phyloP scores from a whole-genome alignment of 2,113 vertebrate species.

The Theropithecus gelada region DNA sequence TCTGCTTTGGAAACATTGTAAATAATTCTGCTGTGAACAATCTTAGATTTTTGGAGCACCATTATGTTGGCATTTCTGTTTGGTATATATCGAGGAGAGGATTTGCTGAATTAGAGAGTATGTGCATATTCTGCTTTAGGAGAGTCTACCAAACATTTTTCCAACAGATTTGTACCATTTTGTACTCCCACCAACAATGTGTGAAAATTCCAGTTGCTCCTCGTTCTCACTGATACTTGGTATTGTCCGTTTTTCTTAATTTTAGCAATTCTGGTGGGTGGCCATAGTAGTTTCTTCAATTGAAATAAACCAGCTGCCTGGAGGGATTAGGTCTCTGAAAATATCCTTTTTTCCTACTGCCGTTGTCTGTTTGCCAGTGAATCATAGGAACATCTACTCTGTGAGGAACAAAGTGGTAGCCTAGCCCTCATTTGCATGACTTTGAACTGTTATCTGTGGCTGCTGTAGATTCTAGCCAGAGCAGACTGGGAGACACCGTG shows the following conservation, averaged over 20 bases:
- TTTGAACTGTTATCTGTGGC: constrained; percentile 79
- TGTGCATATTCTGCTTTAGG: not conserved
- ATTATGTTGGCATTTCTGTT: not conserved
- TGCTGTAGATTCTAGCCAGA: constrained; percentile 54
- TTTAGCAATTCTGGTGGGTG: not conserved
- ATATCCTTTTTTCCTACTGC: not conserved
- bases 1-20: not conserved
- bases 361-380: not conserved
- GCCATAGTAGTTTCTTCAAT: not conserved
- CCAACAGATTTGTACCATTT: not conserved
- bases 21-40: not conserved
- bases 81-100: not conserved
- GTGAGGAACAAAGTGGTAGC: not conserved
- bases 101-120: not conserved
- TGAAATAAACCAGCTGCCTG: constrained; percentile 30
- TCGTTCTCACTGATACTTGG: not conserved
- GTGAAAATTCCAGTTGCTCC: not conserved
- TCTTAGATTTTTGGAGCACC: not conserved
- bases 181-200: not conserved
- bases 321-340: not conserved
- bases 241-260: constrained; percentile 47
- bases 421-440: constrained; percentile 34
- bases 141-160: not conserved
- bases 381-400: not conserved
- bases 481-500: constrained; percentile 48